Evolutionary conservation across 2,797 vertebrate genomes (phyloP), one percentile per base, ranked within the genome.

Genomic region (Basileuterus tristriatus): DNA sequence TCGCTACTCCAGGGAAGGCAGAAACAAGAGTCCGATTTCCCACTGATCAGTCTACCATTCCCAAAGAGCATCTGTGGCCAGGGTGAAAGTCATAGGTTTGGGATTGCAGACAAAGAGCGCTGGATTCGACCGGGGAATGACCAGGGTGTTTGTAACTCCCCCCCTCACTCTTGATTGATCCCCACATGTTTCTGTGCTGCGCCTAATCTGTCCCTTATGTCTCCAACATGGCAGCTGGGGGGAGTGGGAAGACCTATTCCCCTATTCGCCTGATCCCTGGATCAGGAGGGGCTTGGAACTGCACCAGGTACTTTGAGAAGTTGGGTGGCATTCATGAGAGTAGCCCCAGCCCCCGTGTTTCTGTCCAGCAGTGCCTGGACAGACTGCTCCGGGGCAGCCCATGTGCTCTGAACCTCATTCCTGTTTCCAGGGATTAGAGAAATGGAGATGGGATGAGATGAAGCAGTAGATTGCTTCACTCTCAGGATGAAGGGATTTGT

Each of bases 401-500:
- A 2, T 34, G 44, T 4, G 4, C 46, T 67, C 49, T 7, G 8
- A 67, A 47, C 15, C 44, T 64, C 0, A 0, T 79, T 59, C 76
- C 36, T 76, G 39, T 95, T 94, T 92, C 75, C 80, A 87, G 69
- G 94, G 82, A 93, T 96, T 91, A 89, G 72, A 64, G 89, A 55
- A 77, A 64, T 24, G 87, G 93, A 81, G 87, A 78, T 52, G 65
- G 83, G 82, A 93, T 89, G 68, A 96, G 88, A 93, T 64, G 95
- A 94, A 72, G 83, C 83, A 26, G 83, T 79, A 76, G 94, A 96
- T 94, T 96, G 96, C 90, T 97, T 95, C 0, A 6, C 84, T 83
- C 37, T 89, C 23, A 1, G 89, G 77, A 95, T 89, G 86, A 80
- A 94, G 74, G 87, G 96, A 94, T 97, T 97, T 96, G 22, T 21